These are phyloP conservation scores for Drosophila anceps DNA, from an alignment of 2,888 invertebrate genomes.

Conservation along the genomic window DNA sequence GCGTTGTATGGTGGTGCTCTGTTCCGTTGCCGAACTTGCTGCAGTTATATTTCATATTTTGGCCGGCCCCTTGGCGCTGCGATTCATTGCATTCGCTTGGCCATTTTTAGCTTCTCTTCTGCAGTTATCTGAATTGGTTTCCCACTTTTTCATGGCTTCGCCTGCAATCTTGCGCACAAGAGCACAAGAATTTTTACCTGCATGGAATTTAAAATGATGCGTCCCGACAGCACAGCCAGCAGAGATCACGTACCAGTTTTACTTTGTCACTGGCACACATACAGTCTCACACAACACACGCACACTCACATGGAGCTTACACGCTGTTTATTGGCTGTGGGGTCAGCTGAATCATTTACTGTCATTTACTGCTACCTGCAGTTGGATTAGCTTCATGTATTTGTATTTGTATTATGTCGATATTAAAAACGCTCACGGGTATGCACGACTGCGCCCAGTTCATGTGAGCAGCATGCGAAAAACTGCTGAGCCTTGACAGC, in stretches of 20 bases:
- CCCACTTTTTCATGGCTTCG: conserved; percentile 72
- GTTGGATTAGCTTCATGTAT: conserved; percentile 37
- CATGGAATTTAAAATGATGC: conserved; percentile 75
- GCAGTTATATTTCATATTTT: conserved; percentile 78
- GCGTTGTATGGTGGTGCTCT: conserved; percentile 38
- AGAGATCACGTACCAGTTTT: conserved; percentile 74
- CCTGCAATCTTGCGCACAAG: conserved; percentile 69
- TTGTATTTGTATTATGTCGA: conserved; percentile 52
- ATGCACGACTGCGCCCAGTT: conserved; percentile 67
- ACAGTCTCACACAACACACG: conserved; percentile 11
- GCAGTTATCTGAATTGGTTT: conserved; percentile 78
- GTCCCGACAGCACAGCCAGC: conserved; percentile 24
- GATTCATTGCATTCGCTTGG: conserved; percentile 65
- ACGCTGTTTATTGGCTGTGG: conserved; percentile 34
- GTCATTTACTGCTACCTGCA: conserved; percentile 67
- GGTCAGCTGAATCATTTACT: conserved; percentile 80
- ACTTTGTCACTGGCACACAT: conserved; percentile 64
- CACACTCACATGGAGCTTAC: background rate
- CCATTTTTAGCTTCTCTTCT: conserved; percentile 43
- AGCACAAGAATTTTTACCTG: conserved; percentile 73
- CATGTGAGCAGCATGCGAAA: conserved; percentile 42
- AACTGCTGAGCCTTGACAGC: conserved; percentile 6
- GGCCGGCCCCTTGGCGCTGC: conserved; percentile 38
- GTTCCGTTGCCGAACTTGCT: conserved; percentile 54
- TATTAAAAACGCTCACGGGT: conserved; percentile 54